Conservation (phyloP, 2,113 vertebrate species). For the Melanocharis versteri region DNA sequence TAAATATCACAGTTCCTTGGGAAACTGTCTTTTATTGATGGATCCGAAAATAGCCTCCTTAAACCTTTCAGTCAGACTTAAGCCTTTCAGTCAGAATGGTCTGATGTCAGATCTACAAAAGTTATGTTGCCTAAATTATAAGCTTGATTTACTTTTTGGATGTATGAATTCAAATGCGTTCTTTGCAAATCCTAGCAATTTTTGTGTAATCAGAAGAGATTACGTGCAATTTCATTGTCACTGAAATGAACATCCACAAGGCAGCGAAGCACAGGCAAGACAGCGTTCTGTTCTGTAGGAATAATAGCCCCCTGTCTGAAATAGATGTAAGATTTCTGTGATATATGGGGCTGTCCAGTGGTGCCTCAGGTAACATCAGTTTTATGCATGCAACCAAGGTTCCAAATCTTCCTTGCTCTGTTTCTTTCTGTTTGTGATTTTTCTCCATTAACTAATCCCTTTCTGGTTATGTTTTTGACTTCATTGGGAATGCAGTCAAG, state of each 20-base stretch:
- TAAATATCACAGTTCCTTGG: not conserved
- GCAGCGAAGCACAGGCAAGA: not conserved
- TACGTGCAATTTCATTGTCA: constrained; percentile 35
- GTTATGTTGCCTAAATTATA: constrained; percentile 11
- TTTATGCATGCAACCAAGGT: not conserved
- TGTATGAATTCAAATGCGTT: constrained; percentile 16
- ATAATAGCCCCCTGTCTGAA: not conserved
- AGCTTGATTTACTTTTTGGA: constrained; percentile 35
- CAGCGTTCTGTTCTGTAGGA: not conserved
- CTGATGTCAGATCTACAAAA: constrained; percentile 14
- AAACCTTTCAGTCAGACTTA: not conserved
- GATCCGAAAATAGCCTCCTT: not conserved
- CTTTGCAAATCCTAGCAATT: constrained; percentile 42
- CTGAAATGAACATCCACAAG: not conserved
- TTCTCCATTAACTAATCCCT: not conserved
- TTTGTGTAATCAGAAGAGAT: constrained; percentile 31
- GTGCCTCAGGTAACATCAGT: not conserved
- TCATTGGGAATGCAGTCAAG: not conserved
- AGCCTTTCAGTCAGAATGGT: not conserved
- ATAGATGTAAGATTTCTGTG: not conserved
- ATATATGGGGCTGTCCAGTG: not conserved
- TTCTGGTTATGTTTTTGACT: not conserved
- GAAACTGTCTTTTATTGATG: not conserved
- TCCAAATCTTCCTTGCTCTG: not conserved
- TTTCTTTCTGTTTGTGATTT: not conserved